Evolutionary conservation across 2,113 vertebrate genomes (phyloP).

Genomic region (Budorcas taxicolor): DNA sequence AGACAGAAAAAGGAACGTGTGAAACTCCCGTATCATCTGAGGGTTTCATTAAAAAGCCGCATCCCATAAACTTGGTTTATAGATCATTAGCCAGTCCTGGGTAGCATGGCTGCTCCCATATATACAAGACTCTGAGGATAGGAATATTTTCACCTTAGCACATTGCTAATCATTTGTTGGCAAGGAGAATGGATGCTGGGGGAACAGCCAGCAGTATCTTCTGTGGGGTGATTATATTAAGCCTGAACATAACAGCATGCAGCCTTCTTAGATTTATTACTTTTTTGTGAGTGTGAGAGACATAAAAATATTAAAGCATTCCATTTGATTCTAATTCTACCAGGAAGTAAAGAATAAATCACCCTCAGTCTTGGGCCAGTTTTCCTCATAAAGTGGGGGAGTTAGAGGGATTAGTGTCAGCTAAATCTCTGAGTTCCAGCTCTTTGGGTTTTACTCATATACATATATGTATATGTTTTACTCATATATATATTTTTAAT

Average conservation of each 20-base stretch:
- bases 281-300: constrained; percentile 8
- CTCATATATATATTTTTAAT: not conserved
- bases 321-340: constrained; percentile 26
- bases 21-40: not conserved
- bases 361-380: not conserved
- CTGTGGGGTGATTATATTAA: not conserved
- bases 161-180: not conserved
- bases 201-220: not conserved
- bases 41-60: not conserved
- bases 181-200: not conserved
- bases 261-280: not conserved
- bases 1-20: not conserved
- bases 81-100: not conserved
- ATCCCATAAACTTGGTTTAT: not conserved
- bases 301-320: constrained; percentile 30
- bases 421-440: not conserved
- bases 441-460: not conserved
- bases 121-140: not conserved
- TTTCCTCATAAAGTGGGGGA: not conserved
- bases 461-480: not conserved
- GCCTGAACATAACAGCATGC: not conserved
- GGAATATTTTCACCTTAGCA: not conserved
- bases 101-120: not conserved
- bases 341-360: constrained; percentile 44
- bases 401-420: not conserved